Conservation (phyloP, 2,888 invertebrate species). For the Trileptium ribeirensis region DNA sequence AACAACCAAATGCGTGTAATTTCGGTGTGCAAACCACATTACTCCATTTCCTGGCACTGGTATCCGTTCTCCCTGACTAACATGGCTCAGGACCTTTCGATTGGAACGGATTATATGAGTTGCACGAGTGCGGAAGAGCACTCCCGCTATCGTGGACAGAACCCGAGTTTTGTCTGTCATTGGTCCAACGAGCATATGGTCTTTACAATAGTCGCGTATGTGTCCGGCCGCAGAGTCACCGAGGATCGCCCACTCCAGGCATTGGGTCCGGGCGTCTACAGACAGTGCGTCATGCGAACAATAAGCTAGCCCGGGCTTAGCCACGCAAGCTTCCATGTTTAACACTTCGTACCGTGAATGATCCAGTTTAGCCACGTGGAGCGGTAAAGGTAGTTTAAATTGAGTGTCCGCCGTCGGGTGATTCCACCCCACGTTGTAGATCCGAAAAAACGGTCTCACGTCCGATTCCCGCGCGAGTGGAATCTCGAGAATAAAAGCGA, state of each 20-base stretch:
- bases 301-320: neutral
- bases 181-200: neutral
- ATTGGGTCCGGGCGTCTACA: neutral
- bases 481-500: too few relatives aligned
- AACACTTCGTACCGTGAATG: too few relatives aligned
- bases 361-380: too few relatives aligned
- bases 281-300: neutral
- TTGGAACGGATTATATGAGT: neutral
- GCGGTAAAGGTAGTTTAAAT: too few relatives aligned
- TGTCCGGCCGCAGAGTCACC: neutral
- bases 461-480: too few relatives aligned
- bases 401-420: too few relatives aligned
- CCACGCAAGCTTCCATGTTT: too few relatives aligned
- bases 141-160: neutral
- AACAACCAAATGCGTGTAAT: neutral
- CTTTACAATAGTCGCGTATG: neutral
- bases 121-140: neutral
- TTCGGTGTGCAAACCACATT: neutral
- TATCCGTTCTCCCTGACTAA: neutral
- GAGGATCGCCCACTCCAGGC: neutral
- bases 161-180: neutral
- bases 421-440: too few relatives aligned
- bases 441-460: too few relatives aligned
- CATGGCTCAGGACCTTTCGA: neutral
- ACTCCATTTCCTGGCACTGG: neutral